A percentile compares a stretch with the other conserved stretches of the same genome.
Evolutionary conservation across 2,888 invertebrate genomes (phyloP).

Genomic region (Aporophyla nigra): DNA sequence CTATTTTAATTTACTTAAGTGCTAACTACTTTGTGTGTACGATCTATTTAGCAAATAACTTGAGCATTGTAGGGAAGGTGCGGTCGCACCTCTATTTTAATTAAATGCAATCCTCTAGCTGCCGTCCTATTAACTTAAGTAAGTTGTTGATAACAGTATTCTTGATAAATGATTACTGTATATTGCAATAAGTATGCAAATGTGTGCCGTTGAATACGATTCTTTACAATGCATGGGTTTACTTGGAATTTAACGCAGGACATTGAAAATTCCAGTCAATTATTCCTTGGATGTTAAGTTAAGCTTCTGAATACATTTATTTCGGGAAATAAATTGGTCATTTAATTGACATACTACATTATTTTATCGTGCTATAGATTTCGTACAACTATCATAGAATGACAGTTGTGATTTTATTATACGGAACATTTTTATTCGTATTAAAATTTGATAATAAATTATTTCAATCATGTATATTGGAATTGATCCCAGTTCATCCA

Average conservation of each 20-base stretch:
- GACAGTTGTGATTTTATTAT: too few relatives aligned
- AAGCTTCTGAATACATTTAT: background rate
- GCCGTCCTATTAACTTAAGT: constrained; percentile 39
- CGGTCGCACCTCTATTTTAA: constrained; percentile 36
- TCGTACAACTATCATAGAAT: too few relatives aligned
- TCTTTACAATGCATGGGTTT: background rate
- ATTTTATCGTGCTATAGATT: too few relatives aligned
- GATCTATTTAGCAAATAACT: constrained; percentile 19
- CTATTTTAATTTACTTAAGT: constrained; percentile 47
- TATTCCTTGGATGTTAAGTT: background rate
- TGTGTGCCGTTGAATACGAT: background rate
- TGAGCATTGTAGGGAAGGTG: constrained; percentile 22
- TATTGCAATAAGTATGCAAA: constrained; percentile 33
- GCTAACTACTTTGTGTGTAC: constrained; percentile 17
- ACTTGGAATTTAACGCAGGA: background rate
- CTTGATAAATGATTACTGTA: constrained; percentile 7
- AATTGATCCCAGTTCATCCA: background rate
- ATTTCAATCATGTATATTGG: too few relatives aligned
- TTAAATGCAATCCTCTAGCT: constrained; percentile 45
- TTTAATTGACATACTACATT: too few relatives aligned
- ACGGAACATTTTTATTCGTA: too few relatives aligned
- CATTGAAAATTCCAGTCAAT: background rate
- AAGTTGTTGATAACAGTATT: constrained; percentile 17
- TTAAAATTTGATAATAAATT: too few relatives aligned
- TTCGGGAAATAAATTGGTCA: background rate